Evolutionary conservation across 2,888 invertebrate genomes (phyloP), one percentile per base, ranked within the genome.

Genomic region (Melolontha melolontha): DNA sequence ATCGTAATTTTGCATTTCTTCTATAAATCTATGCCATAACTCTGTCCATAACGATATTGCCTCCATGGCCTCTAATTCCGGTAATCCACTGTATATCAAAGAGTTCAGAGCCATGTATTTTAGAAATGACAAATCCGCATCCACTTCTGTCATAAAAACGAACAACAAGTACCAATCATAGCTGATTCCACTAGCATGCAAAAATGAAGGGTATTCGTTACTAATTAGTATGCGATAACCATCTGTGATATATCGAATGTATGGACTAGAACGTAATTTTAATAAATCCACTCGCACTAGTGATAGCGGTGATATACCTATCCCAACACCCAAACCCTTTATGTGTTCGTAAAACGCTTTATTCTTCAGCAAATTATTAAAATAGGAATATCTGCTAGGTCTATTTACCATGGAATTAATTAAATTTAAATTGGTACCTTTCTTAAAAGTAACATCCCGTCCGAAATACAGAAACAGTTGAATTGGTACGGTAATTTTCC

Each of bases 101-200:
- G 94, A 94, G 78, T 94, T 93, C 0, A 89, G 74, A 0, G 92
- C 92, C 54, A 94, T 82, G 72, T 90, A 88, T 78, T 93, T 94
- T 22, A 95, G 83, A 65, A 92, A 82, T 68, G 88, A 86, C 57
- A 94, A 79, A 73, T 93, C 94, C 0, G 90, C 85, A 14, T 86
- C 83, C 40, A 85, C 85, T 27, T 91, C 91, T 17, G 92, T 90
- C 22, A 93, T 89, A 0, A 90, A 92, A 79, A 94, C 85, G 75
- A 93, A 94, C 0, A 91, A 90, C 42, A 91, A 87, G 78, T 93
- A 94, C 79, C 91, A 92, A 76, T 95, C 94, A 74, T 92, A 91
- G 57, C 91, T 90, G 7, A 94, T 79, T 0, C 89, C 91, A 62
- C 86, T 85, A 0, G 91, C 89, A 14, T 89, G 90, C 93, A 93